Evolutionary conservation across 2,888 invertebrate genomes (phyloP), one percentile per base, ranked within the genome.

Genomic region (Cheilosia scutellata): DNA sequence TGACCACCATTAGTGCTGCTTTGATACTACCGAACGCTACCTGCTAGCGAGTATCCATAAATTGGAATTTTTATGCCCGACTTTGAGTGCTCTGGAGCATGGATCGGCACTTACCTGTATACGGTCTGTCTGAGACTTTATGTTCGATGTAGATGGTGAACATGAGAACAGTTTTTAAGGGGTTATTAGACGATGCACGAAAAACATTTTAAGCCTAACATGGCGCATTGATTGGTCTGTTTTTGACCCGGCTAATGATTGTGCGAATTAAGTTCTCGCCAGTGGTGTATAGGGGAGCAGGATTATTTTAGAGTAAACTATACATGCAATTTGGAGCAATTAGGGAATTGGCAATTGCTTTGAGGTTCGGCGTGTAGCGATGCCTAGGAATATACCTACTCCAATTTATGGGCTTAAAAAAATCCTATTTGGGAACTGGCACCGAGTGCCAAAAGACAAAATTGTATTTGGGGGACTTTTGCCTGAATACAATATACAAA

Each of bases 131-230:
- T 27, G 40, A 63, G 42, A 42, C 66, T 75, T 82, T 51, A 82
- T 82, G 40, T 42, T 44, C n/a, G 6, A 13, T 6, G 57, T 13
- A 40, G 60, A 79, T 58, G 33, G 40, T 25, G 27, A 83, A 84
- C 84, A 84, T 75, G 84, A 11, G 75, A 84, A 83, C 66, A 80
- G 68, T 51, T 84, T 80, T 76, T 53, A 70, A 76, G 27, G 70
- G 70, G 42, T 71, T 71, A 66, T 84, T 65, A 53, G 66, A 27
- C 20, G 80, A 20, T 70, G 84, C 82, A 86, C 49, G 82, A 55
- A 86, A 82, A 82, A 55, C 76, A 62, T 82, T 86, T 84, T 76
- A 86, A 72, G 55, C 3, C 72, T n/a, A 70, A 71, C 71, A 82
- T 66, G 60, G 33, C 9, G 58, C 57, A 51, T 9, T 13, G 51